Evolutionary conservation across 2,113 vertebrate genomes (phyloP).

Genomic region (Anolis carolinensis): DNA sequence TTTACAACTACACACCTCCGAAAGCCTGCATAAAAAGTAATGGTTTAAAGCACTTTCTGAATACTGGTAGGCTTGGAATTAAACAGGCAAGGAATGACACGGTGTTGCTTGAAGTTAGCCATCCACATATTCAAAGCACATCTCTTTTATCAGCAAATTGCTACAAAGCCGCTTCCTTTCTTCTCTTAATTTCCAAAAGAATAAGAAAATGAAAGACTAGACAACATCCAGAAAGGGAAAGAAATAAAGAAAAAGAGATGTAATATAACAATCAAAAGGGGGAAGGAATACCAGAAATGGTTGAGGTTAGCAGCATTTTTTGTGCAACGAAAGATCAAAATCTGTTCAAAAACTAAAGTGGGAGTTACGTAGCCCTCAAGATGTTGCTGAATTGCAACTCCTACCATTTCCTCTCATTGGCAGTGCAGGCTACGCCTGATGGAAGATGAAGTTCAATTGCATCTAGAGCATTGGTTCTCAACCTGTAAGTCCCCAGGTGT

Average conservation of each 20-base stretch:
- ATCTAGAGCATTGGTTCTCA: no score
- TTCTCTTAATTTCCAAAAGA: neutral
- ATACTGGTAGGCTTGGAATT: neutral
- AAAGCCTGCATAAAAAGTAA: neutral
- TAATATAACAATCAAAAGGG: neutral
- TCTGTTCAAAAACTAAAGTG: neutral
- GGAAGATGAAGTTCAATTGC: no score
- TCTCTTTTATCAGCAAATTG: neutral
- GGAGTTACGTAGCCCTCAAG: no score
- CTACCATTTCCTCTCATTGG: no score
- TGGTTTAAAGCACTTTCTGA: neutral
- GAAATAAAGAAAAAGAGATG: no score
- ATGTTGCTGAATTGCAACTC: no score
- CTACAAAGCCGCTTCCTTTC: neutral
- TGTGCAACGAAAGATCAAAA: neutral
- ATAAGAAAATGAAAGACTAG: neutral
- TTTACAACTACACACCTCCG: constrained; percentile 2
- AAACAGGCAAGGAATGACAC: neutral
- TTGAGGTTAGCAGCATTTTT: neutral
- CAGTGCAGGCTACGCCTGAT: no score
- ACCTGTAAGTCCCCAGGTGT: no score
- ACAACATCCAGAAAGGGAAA: neutral
- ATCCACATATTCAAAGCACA: neutral
- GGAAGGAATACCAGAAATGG: neutral
- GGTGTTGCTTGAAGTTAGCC: neutral